Evolutionary conservation across 2,113 vertebrate species (phyloP).

Genomic region (Chamaetylas fuelleborni): DNA sequence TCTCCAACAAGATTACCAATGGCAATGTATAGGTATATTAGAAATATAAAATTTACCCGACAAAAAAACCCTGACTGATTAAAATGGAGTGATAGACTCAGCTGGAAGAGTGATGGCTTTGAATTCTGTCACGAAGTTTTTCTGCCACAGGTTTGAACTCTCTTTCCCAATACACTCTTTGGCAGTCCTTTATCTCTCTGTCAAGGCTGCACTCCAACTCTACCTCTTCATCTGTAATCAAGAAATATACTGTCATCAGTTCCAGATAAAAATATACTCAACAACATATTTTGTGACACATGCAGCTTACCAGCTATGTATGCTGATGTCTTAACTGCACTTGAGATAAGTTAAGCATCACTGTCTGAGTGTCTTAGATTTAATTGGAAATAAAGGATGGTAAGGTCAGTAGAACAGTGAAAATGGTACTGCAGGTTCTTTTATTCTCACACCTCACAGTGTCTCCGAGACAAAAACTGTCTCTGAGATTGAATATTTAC

Average conservation of each 20-base stretch:
- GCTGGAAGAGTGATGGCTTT: conserved; percentile 52
- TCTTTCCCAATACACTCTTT: conserved; percentile 85
- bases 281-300: background rate
- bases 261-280: background rate
- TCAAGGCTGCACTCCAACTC: conserved; percentile 72
- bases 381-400: background rate
- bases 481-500: background rate
- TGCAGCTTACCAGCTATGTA: background rate
- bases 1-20: background rate
- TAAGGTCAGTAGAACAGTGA: background rate
- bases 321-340: background rate
- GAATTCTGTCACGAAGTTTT: conserved; percentile 80
- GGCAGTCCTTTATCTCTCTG: conserved; percentile 73
- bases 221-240: conserved; percentile 80
- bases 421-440: background rate
- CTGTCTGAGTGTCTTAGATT: background rate
- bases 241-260: conserved; percentile 2
- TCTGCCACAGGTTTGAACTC: conserved; percentile 89
- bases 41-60: background rate
- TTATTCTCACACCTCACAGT: background rate
- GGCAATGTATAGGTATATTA: background rate
- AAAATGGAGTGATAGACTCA: conserved; percentile 25
- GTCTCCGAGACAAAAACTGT: background rate
- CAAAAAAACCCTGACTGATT: background rate
- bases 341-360: background rate